Conservation (phyloP, 2,888 invertebrate species). For the Calameuta filiformis region DNA sequence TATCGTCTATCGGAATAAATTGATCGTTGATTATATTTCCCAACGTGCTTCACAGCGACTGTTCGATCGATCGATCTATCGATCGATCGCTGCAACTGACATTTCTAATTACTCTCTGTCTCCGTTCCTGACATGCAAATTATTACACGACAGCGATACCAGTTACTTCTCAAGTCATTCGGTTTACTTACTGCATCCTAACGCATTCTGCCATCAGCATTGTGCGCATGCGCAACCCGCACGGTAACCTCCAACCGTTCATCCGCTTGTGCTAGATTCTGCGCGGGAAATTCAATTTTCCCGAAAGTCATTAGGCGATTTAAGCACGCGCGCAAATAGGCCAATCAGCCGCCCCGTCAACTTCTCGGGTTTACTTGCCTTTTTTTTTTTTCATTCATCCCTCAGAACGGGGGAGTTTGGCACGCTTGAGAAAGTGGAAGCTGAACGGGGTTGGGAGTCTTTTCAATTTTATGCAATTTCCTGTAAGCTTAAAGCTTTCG, state of each 20-base stretch:
- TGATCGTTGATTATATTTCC: background rate
- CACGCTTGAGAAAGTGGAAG: background rate
- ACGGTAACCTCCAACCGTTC: background rate
- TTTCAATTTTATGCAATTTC: slow-evolving; percentile 55
- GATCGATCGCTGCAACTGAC: background rate
- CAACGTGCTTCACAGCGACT: background rate
- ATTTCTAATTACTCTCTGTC: background rate
- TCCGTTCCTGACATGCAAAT: background rate
- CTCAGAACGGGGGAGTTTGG: background rate
- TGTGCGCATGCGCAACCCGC: background rate
- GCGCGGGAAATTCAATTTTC: slow-evolving; percentile 11
- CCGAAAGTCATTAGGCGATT: slow-evolving; percentile 36
- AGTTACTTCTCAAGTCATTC: too few relatives aligned
- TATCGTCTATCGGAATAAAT: background rate
- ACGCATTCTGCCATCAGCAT: background rate
- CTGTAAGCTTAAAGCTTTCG: slow-evolving; percentile 40
- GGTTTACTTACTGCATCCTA: too few relatives aligned
- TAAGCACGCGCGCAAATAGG: slow-evolving; percentile 27
- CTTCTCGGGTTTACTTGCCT: slow-evolving; percentile 13
- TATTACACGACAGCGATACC: background rate
- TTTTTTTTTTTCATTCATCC: slow-evolving; percentile 24
- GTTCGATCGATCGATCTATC: background rate
- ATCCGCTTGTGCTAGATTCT: background rate
- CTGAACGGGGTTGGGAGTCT: slow-evolving; percentile 15
- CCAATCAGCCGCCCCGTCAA: slow-evolving; percentile 30